Conservation (phyloP, 2,113 vertebrate species). For the Gobio gobio region DNA sequence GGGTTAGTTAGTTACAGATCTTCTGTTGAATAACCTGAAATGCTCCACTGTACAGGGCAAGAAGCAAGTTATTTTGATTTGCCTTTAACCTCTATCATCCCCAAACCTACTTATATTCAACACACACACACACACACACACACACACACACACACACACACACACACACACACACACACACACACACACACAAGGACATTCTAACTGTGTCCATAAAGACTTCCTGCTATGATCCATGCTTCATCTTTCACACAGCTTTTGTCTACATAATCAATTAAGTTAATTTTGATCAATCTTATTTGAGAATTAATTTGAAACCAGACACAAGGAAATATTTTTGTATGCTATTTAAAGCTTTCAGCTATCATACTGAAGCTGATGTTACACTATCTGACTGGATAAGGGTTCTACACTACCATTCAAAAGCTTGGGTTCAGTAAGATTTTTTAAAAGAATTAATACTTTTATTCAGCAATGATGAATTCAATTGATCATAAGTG, state of each 20-base stretch:
- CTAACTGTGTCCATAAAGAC: neutral
- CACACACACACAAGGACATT: conserved; percentile 21
- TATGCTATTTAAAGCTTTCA: neutral
- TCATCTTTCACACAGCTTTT: neutral
- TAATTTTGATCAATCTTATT: neutral
- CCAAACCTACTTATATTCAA: conserved; percentile 22
- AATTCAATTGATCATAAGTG: neutral
- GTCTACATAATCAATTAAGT: neutral
- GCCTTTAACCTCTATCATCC: conserved; percentile 15
- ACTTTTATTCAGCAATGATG: neutral
- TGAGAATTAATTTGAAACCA: neutral
- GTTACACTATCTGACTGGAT: neutral
- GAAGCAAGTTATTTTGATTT: conserved; percentile 32
- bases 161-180: conserved; percentile 23
- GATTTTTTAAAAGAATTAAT: neutral
- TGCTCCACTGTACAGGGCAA: conserved; percentile 36
- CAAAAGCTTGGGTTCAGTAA: neutral
- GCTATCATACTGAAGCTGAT: neutral
- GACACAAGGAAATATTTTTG: neutral
- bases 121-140: conserved; percentile 33
- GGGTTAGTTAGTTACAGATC: conserved; percentile 34
- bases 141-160: conserved; percentile 27
- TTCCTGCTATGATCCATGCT: conserved; percentile 2
- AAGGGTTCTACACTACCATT: neutral
- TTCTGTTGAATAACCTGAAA: conserved; percentile 45